phyloP scores from a whole-genome alignment of 2,113 vertebrate species.

The Penelope pileata region DNA sequence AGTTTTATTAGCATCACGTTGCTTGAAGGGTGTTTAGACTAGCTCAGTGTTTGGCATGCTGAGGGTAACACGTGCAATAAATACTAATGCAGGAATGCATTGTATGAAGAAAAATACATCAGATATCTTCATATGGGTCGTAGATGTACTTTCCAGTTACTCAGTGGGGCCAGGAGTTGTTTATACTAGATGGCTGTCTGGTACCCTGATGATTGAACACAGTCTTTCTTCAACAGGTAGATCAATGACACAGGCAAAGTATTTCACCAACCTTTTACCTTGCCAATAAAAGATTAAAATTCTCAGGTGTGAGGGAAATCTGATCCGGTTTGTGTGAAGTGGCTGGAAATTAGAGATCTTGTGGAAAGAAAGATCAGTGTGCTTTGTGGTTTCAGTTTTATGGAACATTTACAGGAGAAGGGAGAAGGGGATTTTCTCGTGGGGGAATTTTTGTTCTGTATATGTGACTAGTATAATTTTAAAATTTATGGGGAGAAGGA shows the following conservation, averaged over 20 bases:
- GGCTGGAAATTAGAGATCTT: neutral
- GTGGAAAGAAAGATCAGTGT: neutral
- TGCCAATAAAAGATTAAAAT: neutral
- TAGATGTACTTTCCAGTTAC: neutral
- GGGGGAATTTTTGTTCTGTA: neutral
- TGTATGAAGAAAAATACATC: neutral
- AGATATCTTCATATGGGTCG: neutral
- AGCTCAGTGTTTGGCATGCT: too few species aligned
- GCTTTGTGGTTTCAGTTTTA: neutral
- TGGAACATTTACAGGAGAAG: neutral
- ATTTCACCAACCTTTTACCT: neutral
- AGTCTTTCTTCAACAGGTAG: neutral
- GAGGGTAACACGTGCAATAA: neutral
- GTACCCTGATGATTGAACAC: neutral
- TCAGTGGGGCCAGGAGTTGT: neutral
- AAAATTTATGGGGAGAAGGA: neutral
- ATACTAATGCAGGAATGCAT: too few species aligned
- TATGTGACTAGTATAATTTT: neutral
- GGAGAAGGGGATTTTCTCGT: neutral
- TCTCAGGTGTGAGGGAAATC: neutral
- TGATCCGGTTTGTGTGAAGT: neutral
- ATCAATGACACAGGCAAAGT: neutral
- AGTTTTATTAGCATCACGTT: neutral
- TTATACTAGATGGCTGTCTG: neutral
- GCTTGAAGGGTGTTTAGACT: too few species aligned